Evolutionary conservation across 2,797 vertebrate species (phyloP), one percentile per base, ranked within the genome.

Genomic region (Crenuchus spilurus): DNA sequence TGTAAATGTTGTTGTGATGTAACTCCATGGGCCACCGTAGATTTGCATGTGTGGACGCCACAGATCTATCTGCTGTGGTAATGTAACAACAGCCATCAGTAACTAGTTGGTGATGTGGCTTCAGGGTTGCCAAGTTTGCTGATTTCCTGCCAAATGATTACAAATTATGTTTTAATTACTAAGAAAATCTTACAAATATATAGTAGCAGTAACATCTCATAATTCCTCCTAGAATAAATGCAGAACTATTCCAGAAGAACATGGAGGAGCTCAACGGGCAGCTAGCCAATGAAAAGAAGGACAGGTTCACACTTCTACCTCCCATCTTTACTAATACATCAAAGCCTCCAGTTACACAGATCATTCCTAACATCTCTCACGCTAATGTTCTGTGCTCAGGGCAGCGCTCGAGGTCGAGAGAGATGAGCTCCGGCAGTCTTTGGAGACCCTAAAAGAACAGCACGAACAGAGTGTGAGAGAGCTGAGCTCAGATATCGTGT

Each of bases 381-480:
- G 28, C 39, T 35, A 60, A 7, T 39, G 18, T 68, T 28, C 39
- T 65, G 2, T 49, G 24, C 33, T 33, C 52, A 84, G 84, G 48
- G 0, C 16, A 2, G 58, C 20, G 1, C 35, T 77, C 0, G 74
- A 87, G 74, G 82, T 76, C 28, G 83, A 91, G 70, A 82, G 41
- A 66, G 67, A 1, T 46, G 44, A 11, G 16, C 69, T 89, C 0
- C 28, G 0, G 1, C 14, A 20, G 20, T 61, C 78, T 5, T 48
- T 88, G 37, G 67, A 87, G 74, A 74, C 80, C 44, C 35, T 55
- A 0, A 82, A 78, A 48, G 79, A 28, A 51, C 78, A 49, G 30
- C 87, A 90, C 44, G 51, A 86, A 69, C 80, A 86, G 22, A 71
- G 83, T 0, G 41, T 82, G 76, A 82, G 11, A 0, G 74, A 86